These are phyloP conservation scores for Vidua chalybeata DNA, from an alignment of 2,113 vertebrate genomes.

Conservation along the genomic window DNA sequence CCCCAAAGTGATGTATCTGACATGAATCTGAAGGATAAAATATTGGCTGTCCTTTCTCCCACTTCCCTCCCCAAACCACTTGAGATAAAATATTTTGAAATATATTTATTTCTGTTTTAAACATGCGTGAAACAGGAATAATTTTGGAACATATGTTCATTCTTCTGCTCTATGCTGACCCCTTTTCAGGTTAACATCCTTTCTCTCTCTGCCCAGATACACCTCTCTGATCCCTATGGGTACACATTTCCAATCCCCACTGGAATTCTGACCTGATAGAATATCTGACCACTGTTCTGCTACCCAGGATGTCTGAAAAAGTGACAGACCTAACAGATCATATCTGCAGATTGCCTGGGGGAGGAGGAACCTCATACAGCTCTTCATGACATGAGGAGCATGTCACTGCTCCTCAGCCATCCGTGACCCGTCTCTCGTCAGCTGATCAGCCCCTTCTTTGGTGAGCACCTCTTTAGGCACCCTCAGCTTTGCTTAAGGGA, in stretches of 20 bases:
- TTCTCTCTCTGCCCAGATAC: neutral
- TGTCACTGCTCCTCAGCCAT: neutral
- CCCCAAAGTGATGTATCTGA: neutral
- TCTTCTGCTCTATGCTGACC: neutral
- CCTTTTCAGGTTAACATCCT: neutral
- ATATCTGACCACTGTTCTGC: neutral
- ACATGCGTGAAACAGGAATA: neutral
- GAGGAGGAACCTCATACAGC: neutral
- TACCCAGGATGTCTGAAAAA: neutral
- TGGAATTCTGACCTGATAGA: neutral
- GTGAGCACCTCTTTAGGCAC: neutral
- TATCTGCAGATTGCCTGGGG: neutral
- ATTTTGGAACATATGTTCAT: neutral
- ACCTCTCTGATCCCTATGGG: neutral
- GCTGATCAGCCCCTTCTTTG: neutral
- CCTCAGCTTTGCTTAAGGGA: neutral
- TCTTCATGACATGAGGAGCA: neutral
- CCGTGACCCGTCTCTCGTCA: neutral
- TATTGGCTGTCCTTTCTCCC: neutral
- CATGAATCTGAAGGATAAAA: neutral
- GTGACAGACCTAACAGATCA: neutral
- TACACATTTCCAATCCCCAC: neutral
- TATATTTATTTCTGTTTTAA: neutral
- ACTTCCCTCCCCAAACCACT: neutral
- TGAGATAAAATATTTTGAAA: neutral